Evolutionary conservation across 92 coral and sea anemone species (phyloP).

Genomic region (Zoanthus sansibaricus): DNA sequence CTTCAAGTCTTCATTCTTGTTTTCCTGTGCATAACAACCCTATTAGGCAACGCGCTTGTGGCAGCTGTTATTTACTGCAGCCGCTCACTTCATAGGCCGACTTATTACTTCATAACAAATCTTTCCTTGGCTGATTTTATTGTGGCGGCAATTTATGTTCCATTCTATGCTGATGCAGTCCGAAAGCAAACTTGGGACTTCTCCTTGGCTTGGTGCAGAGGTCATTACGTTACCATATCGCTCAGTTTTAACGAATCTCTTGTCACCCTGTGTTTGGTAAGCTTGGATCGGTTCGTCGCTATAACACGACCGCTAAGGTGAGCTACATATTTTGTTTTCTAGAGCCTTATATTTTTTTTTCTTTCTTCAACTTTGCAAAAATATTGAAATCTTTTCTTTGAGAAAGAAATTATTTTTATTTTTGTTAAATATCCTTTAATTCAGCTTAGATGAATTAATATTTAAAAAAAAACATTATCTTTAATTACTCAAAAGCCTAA

Average conservation of each 20-base stretch:
- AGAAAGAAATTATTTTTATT: background rate
- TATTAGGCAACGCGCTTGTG: slow-evolving; percentile 17
- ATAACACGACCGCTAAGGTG: slow-evolving; percentile 40
- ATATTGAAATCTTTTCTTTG: background rate
- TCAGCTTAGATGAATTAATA: background rate
- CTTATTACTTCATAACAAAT: slow-evolving; percentile 42
- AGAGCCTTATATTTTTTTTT: background rate
- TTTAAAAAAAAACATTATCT: background rate
- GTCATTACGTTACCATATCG: slow-evolving; percentile 43
- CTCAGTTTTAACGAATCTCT: slow-evolving; percentile 43
- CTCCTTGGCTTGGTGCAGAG: slow-evolving; percentile 50
- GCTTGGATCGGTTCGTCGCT: slow-evolving; percentile 31
- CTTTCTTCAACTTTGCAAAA: background rate
- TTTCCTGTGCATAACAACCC: slow-evolving; percentile 21
- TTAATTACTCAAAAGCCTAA: background rate
- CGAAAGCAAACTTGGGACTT: slow-evolving; percentile 30
- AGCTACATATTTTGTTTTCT: background rate
- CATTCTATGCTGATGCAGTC: slow-evolving; percentile 28
- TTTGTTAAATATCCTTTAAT: too few species aligned
- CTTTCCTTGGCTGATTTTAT: slow-evolving; percentile 41
- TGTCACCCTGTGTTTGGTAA: slow-evolving; percentile 26
- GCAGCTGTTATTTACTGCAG: slow-evolving; percentile 16
- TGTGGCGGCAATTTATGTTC: slow-evolving; percentile 35
- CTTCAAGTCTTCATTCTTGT: slow-evolving; percentile 26
- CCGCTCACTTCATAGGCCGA: slow-evolving; percentile 24